phyloP scores from a whole-genome alignment of 2,888 invertebrate species.

The Harpagoxenus sublaevis region DNA sequence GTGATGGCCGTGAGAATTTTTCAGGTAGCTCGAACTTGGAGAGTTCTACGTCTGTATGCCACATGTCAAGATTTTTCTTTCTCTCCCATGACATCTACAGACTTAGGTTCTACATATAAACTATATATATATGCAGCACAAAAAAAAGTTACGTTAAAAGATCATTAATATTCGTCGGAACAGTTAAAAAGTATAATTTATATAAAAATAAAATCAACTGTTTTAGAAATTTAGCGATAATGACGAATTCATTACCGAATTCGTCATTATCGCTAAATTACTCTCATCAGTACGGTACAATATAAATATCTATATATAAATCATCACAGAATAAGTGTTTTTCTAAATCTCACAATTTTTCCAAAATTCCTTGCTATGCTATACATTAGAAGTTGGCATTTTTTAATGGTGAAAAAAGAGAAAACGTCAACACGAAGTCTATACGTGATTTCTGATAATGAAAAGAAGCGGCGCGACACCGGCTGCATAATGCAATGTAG shows the following conservation, averaged over 20 bases:
- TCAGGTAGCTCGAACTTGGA: not conserved
- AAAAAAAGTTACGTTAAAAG: not conserved
- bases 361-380: not conserved
- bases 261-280: not conserved
- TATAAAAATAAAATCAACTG: not conserved
- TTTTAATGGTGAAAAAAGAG: not conserved
- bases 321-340: not conserved
- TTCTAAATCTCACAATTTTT: not conserved
- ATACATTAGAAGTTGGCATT: not conserved
- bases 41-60: not conserved
- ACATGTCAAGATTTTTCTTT: not conserved
- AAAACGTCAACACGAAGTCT: not conserved
- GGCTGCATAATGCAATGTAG: slow-evolving; percentile 47
- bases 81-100: too few relatives aligned
- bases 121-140: not conserved
- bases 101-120: not conserved
- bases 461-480: slow-evolving; percentile 45
- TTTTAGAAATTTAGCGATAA: too few relatives aligned
- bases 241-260: not conserved
- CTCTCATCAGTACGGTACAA: not conserved
- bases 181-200: not conserved
- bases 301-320: not conserved
- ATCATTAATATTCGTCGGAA: not conserved
- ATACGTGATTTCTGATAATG: slow-evolving; percentile 53
- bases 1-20: slow-evolving; percentile 24